A percentile compares a stretch with the other conserved stretches of the same genome.
Evolutionary conservation across 2,113 vertebrate genomes (phyloP).

Genomic region (Albula glossodonta): DNA sequence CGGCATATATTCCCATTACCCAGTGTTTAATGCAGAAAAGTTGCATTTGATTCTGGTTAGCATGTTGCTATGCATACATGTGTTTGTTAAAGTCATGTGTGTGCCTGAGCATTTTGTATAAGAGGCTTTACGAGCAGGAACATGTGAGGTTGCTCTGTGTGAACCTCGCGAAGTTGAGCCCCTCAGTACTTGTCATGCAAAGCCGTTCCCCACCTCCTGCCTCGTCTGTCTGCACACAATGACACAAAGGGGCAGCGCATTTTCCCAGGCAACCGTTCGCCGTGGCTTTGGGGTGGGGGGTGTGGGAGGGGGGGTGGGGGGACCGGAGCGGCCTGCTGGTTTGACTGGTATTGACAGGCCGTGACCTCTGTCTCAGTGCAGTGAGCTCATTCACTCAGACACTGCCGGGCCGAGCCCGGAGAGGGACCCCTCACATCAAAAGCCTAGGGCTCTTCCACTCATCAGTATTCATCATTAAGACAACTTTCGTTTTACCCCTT

Average conservation of each 20-base stretch:
- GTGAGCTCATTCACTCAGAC: slow-evolving; percentile 27
- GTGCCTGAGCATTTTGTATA: background rate
- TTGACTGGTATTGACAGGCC: slow-evolving; percentile 33
- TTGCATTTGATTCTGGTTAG: background rate
- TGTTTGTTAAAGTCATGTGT: background rate
- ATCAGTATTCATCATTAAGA: slow-evolving; percentile 39
- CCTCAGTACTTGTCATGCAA: slow-evolving; percentile 50
- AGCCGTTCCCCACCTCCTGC: slow-evolving; percentile 41
- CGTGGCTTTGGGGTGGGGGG: slow-evolving; percentile 24
- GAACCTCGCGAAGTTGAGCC: background rate
- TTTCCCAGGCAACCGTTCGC: slow-evolving; percentile 44
- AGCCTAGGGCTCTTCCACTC: slow-evolving; percentile 18
- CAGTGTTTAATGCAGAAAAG: too few species aligned
- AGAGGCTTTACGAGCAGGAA: background rate
- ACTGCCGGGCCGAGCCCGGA: slow-evolving; percentile 7
- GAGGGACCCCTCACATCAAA: background rate
- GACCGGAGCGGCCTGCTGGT: slow-evolving; percentile 25
- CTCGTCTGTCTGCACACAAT: slow-evolving; percentile 46
- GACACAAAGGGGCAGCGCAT: slow-evolving; percentile 42
- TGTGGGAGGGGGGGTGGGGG: too few species aligned
- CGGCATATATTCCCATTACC: too few species aligned
- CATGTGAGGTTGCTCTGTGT: background rate
- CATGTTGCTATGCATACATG: background rate
- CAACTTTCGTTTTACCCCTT: slow-evolving; percentile 28
- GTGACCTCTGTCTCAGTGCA: slow-evolving; percentile 43